Conservation (phyloP, 2,797 vertebrate genomes). For the Gobio occitaniae region DNA sequence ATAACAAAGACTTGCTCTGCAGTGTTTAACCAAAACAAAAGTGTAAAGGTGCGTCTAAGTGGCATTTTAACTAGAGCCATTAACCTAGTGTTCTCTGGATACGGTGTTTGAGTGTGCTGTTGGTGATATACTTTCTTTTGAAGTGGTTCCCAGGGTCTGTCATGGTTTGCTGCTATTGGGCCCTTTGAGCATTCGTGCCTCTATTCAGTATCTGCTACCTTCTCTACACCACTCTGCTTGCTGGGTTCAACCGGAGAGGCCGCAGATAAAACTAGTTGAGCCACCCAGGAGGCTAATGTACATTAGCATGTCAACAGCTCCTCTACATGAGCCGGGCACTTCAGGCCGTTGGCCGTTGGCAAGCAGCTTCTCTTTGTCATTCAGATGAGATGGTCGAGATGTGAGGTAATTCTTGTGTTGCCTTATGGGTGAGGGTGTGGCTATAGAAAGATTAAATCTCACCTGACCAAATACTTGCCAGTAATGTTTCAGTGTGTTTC, state of each 20-base stretch:
- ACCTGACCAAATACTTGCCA: conserved; percentile 24
- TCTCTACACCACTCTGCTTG: conserved; percentile 51
- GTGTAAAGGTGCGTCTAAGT: neutral
- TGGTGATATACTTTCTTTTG: conserved; percentile 46
- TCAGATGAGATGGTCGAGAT: conserved; percentile 12
- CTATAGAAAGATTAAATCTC: conserved; percentile 5
- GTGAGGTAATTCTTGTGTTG: conserved; percentile 10
- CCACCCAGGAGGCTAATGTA: conserved; percentile 65
- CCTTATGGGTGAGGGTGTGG: conserved; percentile 12
- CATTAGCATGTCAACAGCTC: conserved; percentile 75
- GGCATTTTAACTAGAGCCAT: conserved; percentile 22
- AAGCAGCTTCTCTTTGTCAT: conserved; percentile 33
- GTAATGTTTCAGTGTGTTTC: neutral
- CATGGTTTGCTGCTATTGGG: conserved; percentile 46
- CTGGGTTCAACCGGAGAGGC: conserved; percentile 62
- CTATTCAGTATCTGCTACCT: conserved; percentile 36
- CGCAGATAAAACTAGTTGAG: conserved; percentile 56
- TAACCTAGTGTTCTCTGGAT: conserved; percentile 28
- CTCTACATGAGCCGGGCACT: conserved; percentile 5
- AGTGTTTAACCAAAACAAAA: conserved; percentile 40
- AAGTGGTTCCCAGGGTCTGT: conserved; percentile 49
- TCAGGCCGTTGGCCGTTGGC: conserved; percentile 17
- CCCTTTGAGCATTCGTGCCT: conserved; percentile 42
- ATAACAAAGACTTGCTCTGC: conserved; percentile 37
- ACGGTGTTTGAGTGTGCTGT: conserved; percentile 19